Percentiles rank a stretch among this genome's conserved stretches.
Conservation (phyloP, 2,888 invertebrate genomes). For the Plagodis dolabraria region DNA sequence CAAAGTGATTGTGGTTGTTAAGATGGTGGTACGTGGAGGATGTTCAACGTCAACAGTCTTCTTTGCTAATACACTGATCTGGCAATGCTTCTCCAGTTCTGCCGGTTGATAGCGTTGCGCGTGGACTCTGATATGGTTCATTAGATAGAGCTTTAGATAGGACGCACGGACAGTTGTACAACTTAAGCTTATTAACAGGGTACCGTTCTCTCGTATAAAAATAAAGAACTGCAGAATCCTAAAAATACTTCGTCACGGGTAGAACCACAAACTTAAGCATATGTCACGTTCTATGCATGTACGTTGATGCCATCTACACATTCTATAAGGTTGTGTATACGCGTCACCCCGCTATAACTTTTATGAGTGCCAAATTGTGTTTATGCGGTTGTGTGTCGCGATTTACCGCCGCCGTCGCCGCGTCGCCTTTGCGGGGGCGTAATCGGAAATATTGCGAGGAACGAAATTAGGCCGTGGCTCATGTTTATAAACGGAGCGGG, state of each 20-base stretch:
- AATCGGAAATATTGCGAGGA: slow-evolving; percentile 78
- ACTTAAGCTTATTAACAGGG: no score
- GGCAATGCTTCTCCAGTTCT: no score
- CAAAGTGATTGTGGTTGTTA: no score
- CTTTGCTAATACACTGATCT: no score
- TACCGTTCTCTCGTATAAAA: no score
- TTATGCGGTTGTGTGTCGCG: slow-evolving; percentile 73
- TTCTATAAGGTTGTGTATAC: slow-evolving; percentile 37
- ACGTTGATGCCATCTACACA: slow-evolving; percentile 13
- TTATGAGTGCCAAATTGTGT: slow-evolving; percentile 83
- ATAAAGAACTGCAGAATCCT: no score
- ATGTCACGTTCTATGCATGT: slow-evolving; percentile 6
- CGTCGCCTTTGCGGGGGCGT: slow-evolving; percentile 48
- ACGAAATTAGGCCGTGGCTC: slow-evolving; percentile 55
- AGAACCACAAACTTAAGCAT: neutral
- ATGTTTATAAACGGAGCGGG: slow-evolving; percentile 3
- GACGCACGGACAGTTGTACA: no score
- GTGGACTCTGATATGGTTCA: no score
- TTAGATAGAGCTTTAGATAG: no score
- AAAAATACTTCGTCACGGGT: neutral
- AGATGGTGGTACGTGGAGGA: no score
- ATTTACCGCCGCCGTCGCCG: slow-evolving; percentile 57
- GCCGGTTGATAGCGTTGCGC: no score
- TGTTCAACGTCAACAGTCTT: no score
- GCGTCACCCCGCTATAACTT: slow-evolving; percentile 73